Conservation (phyloP, 2,797 vertebrate genomes). For the Sardinella longiceps region DNA sequence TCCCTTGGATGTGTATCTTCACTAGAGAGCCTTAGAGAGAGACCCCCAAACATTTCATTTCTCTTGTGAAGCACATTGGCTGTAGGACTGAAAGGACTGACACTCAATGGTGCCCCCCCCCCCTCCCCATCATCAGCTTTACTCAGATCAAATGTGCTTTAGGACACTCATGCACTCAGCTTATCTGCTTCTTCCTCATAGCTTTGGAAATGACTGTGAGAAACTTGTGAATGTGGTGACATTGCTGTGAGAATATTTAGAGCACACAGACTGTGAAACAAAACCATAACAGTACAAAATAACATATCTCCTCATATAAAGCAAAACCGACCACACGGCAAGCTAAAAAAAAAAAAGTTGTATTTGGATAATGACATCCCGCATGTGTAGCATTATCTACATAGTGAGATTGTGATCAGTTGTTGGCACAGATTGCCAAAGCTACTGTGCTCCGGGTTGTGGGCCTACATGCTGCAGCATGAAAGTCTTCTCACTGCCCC, state of each 20-base stretch:
- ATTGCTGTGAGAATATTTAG: not conserved
- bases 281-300: not conserved
- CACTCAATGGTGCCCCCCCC: not conserved
- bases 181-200: not conserved
- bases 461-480: constrained; percentile 6
- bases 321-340: too few species aligned
- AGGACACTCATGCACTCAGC: not conserved
- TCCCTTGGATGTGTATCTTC: not conserved
- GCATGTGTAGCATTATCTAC: not conserved
- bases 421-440: not conserved
- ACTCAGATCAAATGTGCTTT: not conserved
- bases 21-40: not conserved
- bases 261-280: not conserved
- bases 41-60: not conserved
- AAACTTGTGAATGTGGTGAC: not conserved
- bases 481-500: not conserved
- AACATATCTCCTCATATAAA: too few species aligned
- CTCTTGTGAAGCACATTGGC: not conserved
- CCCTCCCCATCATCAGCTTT: too few species aligned
- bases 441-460: not conserved
- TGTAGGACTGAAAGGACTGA: not conserved
- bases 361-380: too few species aligned
- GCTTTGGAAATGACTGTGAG: not conserved
- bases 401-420: not conserved
- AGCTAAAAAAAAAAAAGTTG: too few species aligned